Base-by-base conservation (phyloP, 2,113 vertebrate genomes). In the Suricata suricatta region DNA sequence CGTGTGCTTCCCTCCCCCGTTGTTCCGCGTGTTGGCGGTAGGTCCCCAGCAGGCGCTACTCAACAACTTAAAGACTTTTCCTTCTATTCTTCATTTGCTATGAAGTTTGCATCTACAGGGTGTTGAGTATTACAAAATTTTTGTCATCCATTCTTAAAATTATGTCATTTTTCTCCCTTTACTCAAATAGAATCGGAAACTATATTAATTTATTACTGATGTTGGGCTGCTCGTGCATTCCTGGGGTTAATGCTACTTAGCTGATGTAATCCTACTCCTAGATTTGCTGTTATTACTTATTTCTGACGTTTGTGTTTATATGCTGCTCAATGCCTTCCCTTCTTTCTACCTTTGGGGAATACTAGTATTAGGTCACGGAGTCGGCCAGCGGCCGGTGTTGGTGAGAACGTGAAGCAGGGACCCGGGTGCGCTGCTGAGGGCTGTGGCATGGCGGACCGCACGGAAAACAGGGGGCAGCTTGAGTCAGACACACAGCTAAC, bases 351-450 rank as follows among this genome's bases (percentile, higher is more conserved):
- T 12, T 25, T 63, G 27, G 31, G 17, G 50, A 41, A 13, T n/a
- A 8, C 50, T 52, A 41, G 12, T n/a, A n/a, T 27, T 86, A 17
- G 52, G n/a, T 23, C 2, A 54, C 3, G 47, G n/a, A 41, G 21
- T 41, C 29, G 15, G 57, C 52, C 4, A 10, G 14, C 2, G 52
- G 2, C 3, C 27, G 47, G 11, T 4, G 44, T 3, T 7, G 29
- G 54, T 14, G 77, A 83, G 19, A 10, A 13, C 0, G 14, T 3
- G 44, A 27, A 52, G 27, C 31, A 47, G 0, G 2, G 68, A 74
- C 14, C 44, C 14, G 1, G 0, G 14, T 7, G 29, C 64, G 17
- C 1, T 2, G 17, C 35, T 66, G 16, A 0, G 29, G 47, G 27
- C 68, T 5, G 17, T 13, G 7, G 44, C 15, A 4, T 11, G 16